A percentile compares a stretch with the other conserved stretches of the same genome.
phyloP scores from a whole-genome alignment of 2,797 vertebrate species.

The Typhlichthys subterraneus region DNA sequence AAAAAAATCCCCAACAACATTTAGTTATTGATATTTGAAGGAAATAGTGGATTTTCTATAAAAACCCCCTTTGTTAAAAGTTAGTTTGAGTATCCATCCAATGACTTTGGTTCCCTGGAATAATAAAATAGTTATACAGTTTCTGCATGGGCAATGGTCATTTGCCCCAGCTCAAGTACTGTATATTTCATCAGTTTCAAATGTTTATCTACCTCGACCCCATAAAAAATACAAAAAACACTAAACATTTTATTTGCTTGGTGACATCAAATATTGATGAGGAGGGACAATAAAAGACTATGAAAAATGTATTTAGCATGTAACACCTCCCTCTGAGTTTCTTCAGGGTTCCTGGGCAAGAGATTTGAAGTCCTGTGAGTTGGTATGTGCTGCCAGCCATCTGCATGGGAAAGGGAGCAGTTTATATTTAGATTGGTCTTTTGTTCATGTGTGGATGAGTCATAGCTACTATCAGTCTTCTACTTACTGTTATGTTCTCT shows the following conservation, averaged over 20 bases:
- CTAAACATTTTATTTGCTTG: conserved; percentile 12
- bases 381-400: conserved; percentile 41
- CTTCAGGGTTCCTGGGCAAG: conserved; percentile 34
- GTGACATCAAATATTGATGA: conserved; percentile 50
- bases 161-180: too few relatives aligned
- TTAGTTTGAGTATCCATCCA: too few relatives aligned
- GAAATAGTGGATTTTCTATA: neutral
- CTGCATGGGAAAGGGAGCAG: conserved; percentile 27
- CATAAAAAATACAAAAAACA: too few relatives aligned
- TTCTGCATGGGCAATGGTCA: too few relatives aligned
- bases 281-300: conserved; percentile 7
- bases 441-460: conserved; percentile 40
- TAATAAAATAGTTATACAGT: too few relatives aligned
- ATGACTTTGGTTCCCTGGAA: too few relatives aligned
- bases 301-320: conserved; percentile 39
- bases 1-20: too few relatives aligned
- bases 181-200: conserved; percentile 19
- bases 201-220: conserved; percentile 11
- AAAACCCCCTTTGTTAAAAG: neutral
- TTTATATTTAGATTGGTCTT: conserved; percentile 47
- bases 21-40: neutral
- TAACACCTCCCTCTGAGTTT: conserved; percentile 42
- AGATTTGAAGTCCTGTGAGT: conserved; percentile 49
- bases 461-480: conserved; percentile 29
- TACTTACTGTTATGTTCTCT: conserved; percentile 6